Evolutionary conservation across 2,888 invertebrate genomes (phyloP).

Genomic region (Platypus cylindrus): DNA sequence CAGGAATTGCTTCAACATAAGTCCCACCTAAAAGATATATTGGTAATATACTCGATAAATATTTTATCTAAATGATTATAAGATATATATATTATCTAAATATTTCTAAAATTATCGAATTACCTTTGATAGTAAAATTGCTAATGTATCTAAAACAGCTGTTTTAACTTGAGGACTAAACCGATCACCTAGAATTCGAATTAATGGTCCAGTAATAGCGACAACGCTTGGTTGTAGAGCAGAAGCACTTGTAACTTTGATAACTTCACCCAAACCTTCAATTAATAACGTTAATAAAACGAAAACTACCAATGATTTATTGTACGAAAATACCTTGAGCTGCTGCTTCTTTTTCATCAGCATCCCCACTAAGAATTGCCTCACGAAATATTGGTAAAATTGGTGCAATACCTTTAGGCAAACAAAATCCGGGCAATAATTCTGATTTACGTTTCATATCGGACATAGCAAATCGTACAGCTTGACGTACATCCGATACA

Average conservation of each 20-base stretch:
- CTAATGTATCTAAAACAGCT: slow-evolving; percentile 88
- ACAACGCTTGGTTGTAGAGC: slow-evolving; percentile 93
- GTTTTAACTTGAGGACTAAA: slow-evolving; percentile 92
- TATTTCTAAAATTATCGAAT: neutral
- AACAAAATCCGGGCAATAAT: slow-evolving; percentile 81
- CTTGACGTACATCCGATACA: slow-evolving; percentile 82
- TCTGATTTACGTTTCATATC: slow-evolving; percentile 63
- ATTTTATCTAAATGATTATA: too few relatives aligned
- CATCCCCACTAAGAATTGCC: slow-evolving; percentile 87
- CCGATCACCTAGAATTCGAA: slow-evolving; percentile 91
- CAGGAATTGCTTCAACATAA: slow-evolving; percentile 92
- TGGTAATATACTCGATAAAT: slow-evolving; percentile 1
- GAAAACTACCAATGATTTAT: neutral
- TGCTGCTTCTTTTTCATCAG: slow-evolving; percentile 92
- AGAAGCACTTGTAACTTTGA: slow-evolving; percentile 54
- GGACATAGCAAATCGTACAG: slow-evolving; percentile 78
- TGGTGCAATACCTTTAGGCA: slow-evolving; percentile 83
- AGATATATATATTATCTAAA: too few relatives aligned
- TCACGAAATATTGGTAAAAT: slow-evolving; percentile 92
- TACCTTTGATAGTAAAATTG: slow-evolving; percentile 78
- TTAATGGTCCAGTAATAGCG: slow-evolving; percentile 94
- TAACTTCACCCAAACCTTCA: slow-evolving; percentile 14
- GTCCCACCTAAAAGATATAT: slow-evolving; percentile 56
- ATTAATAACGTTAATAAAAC: slow-evolving; percentile 1
- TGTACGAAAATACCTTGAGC: slow-evolving; percentile 63